A percentile compares a stretch with the other conserved stretches of the same genome.
These are phyloP conservation scores for Torymus aiolomorphi DNA, from an alignment of 2,888 invertebrate genomes.

Conservation along the genomic window DNA sequence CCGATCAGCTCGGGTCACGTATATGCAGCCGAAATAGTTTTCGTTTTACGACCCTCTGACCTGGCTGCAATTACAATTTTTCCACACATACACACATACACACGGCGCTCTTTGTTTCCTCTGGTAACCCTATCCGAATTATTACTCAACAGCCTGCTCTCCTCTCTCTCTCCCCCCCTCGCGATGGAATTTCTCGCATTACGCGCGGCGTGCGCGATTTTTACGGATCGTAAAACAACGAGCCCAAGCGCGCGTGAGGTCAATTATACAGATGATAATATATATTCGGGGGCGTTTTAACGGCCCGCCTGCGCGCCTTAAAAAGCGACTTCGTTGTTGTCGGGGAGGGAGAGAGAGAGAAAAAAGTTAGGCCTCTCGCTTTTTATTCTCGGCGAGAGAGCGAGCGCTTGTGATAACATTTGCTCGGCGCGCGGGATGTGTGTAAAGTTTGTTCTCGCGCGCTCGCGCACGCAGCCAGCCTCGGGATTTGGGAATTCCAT, in stretches of 20 bases:
- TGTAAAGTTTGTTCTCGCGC: neutral
- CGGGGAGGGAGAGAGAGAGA: neutral
- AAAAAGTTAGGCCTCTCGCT: no score
- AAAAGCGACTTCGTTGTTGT: conserved; percentile 2
- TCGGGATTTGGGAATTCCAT: neutral
- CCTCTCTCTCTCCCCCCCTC: conserved; percentile 1
- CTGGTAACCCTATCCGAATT: conserved; percentile 39
- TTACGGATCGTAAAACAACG: conserved; percentile 38
- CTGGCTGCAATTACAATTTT: no score
- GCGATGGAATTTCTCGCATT: conserved; percentile 31
- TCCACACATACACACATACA: no score
- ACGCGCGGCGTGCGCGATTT: conserved; percentile 41
- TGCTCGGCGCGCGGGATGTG: no score
- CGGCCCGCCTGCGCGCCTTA: neutral
- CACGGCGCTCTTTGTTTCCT: no score
- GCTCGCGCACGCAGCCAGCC: no score
- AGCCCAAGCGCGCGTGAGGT: neutral
- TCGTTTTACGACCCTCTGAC: no score
- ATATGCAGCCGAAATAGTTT: no score
- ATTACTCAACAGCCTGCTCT: conserved; percentile 37
- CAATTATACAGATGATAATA: conserved; percentile 34
- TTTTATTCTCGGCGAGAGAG: no score
- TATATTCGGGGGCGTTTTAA: conserved; percentile 23
- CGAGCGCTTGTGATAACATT: no score
- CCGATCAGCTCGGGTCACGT: no score